Conservation (phyloP, 1,140 invertebrate species). For the Drosophila mauritiana region DNA sequence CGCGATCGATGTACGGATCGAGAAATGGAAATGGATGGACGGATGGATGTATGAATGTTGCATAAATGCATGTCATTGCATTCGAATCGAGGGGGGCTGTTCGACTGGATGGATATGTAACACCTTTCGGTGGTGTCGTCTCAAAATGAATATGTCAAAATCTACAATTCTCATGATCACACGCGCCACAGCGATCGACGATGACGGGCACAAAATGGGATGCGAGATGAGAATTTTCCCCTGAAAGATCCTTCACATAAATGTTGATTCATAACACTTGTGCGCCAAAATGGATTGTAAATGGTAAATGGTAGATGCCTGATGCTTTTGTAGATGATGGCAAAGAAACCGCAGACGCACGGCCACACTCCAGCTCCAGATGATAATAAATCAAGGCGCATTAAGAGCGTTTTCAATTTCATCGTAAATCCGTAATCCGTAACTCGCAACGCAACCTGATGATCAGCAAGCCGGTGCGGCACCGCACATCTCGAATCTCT, state of each 20-base stretch:
- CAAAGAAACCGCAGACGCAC: conserved; percentile 51
- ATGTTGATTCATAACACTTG: conserved; percentile 70
- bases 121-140: conserved; percentile 66
- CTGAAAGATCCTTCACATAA: conserved; percentile 69
- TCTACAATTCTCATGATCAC: conserved; percentile 68
- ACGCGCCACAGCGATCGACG: conserved; percentile 37
- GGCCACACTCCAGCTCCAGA: conserved; percentile 43
- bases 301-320: conserved; percentile 6
- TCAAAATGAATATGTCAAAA: conserved; percentile 81
- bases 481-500: conserved; percentile 12
- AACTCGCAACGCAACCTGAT: conserved; percentile 48
- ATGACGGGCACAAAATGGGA: conserved; percentile 42
- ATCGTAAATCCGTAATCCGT: conserved; percentile 53
- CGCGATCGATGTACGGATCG: conserved; percentile 22
- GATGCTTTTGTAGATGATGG: conserved; percentile 4
- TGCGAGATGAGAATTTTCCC: conserved; percentile 49
- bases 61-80: conserved; percentile 82
- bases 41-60: conserved; percentile 39
- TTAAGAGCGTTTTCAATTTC: conserved; percentile 81
- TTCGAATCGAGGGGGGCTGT: conserved; percentile 9
- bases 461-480: conserved; percentile 4
- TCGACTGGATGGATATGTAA: conserved; percentile 62
- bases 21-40: conserved; percentile 11
- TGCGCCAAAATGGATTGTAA: conserved; percentile 41
- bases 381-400: conserved; percentile 79